Evolutionary conservation across 2,797 vertebrate genomes (phyloP).

Genomic region (Chaetodon trifasciatus): DNA sequence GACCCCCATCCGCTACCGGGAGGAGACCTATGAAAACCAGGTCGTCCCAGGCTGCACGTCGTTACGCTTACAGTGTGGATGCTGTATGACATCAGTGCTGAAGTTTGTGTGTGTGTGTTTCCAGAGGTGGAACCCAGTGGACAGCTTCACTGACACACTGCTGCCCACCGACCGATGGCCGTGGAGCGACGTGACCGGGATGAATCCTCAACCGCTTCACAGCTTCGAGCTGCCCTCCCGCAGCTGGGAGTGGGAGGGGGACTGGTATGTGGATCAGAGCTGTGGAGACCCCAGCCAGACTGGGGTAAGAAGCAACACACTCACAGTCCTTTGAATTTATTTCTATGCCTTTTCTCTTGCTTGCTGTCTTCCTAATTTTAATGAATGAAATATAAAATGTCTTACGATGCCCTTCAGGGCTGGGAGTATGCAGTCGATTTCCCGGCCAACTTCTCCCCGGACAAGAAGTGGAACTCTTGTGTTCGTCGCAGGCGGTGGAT

Average conservation of each 20-base stretch:
- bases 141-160: slow-evolving; percentile 94
- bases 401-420: slow-evolving; percentile 81
- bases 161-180: slow-evolving; percentile 99
- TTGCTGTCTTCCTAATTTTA: background rate
- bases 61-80: rapidly evolving
- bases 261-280: slow-evolving; percentile 98
- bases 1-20: slow-evolving; percentile 90
- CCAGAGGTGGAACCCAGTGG: slow-evolving; percentile 98
- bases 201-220: slow-evolving; percentile 91
- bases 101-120: slow-evolving; percentile 23
- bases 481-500: slow-evolving; percentile 97
- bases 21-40: slow-evolving; percentile 99
- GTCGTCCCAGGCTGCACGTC: slow-evolving; percentile 67
- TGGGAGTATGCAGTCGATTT: slow-evolving; percentile 99
- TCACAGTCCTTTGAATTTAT: background rate
- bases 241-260: slow-evolving; percentile 99
- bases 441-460: slow-evolving; percentile 94
- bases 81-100: rapidly evolving
- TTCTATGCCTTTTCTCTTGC: background rate
- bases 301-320: slow-evolving; percentile 88
- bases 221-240: slow-evolving; percentile 91
- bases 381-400: background rate
- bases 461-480: slow-evolving; percentile 99
- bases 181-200: slow-evolving; percentile 95
- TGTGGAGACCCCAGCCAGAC: slow-evolving; percentile 95